Conservation (phyloP, 2,113 vertebrate genomes). For the Corythoichthys intestinalis region DNA sequence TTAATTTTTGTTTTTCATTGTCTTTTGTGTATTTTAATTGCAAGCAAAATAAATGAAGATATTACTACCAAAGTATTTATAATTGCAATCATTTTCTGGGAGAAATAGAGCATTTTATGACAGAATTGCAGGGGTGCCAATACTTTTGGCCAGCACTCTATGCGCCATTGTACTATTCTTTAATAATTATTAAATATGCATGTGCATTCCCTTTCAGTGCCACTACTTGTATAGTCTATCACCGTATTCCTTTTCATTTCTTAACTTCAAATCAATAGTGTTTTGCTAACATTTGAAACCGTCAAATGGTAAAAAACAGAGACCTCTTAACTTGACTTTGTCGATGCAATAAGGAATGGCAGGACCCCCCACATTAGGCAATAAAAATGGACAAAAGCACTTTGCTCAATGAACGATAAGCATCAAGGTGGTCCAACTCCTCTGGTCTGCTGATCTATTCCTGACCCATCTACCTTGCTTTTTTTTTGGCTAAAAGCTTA, state of each 20-base stretch:
- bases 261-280: background rate
- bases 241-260: background rate
- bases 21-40: too few species aligned
- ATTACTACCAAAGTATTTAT: too few species aligned
- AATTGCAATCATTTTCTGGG: too few species aligned
- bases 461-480: background rate
- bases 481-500: background rate
- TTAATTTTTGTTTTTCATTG: too few species aligned
- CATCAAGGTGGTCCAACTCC: background rate
- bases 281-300: background rate
- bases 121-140: too few species aligned
- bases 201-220: background rate
- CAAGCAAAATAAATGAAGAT: too few species aligned
- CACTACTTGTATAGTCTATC: background rate
- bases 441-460: background rate
- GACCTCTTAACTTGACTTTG: background rate
- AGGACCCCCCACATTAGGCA: too few species aligned
- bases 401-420: too few species aligned
- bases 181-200: background rate
- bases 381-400: too few species aligned
- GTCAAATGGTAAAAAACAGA: background rate
- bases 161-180: background rate
- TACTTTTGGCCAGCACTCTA: too few species aligned
- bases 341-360: too few species aligned
- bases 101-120: too few species aligned